Evolutionary conservation across 2,113 vertebrate species (phyloP).

Genomic region (Microtus ochrogaster): DNA sequence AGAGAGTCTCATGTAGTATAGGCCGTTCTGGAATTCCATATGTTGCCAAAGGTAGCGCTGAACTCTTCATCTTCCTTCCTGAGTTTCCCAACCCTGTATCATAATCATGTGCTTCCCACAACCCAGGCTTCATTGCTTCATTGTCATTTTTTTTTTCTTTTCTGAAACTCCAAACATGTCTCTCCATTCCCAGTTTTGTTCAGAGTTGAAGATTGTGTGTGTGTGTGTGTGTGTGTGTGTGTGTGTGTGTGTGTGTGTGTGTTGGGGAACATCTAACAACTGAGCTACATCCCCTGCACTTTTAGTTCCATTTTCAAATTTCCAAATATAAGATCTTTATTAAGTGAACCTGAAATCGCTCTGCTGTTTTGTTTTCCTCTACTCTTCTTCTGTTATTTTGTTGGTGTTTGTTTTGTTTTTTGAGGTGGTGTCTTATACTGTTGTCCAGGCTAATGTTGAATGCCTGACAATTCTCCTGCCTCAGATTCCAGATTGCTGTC

Average conservation of each 20-base stretch:
- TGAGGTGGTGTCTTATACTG: not conserved
- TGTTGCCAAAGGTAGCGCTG: not conserved
- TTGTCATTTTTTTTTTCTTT: not conserved
- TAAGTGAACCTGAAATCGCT: not conserved
- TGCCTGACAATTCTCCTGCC: not conserved
- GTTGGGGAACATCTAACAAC: too few relatives aligned
- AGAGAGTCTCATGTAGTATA: not conserved
- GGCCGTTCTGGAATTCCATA: not conserved
- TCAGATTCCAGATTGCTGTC: not conserved
- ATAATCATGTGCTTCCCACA: not conserved
- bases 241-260: too few relatives aligned
- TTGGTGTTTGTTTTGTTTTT: not conserved
- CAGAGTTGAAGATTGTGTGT: too few relatives aligned
- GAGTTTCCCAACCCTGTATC: not conserved
- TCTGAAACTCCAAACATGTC: not conserved
- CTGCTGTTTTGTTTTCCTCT: not conserved
- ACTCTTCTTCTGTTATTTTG: not conserved
- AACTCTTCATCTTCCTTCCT: not conserved
- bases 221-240: too few relatives aligned
- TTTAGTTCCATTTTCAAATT: not conserved
- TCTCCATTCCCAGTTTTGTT: not conserved
- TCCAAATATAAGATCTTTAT: conserved; percentile 28
- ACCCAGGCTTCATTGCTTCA: not conserved
- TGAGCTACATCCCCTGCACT: too few relatives aligned
- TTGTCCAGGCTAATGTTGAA: not conserved